These are phyloP conservation scores for Ispidina picta DNA, from an alignment of 2,797 vertebrate species.

Conservation along the genomic window DNA sequence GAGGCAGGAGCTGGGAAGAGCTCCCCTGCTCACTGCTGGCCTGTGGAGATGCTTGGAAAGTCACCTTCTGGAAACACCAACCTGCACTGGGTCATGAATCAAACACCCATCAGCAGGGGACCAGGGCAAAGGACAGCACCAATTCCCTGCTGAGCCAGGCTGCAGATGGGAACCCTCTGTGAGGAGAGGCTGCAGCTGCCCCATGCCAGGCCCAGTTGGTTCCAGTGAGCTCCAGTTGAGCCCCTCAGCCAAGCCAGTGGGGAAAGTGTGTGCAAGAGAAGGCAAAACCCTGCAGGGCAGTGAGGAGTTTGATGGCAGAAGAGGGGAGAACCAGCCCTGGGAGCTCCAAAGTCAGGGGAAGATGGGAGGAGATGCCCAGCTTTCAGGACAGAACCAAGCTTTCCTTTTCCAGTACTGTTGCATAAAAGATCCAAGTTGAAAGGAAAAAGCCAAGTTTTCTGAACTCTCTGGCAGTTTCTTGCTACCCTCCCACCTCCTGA, in stretches of 20 bases:
- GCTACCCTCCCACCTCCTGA: neutral
- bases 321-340: neutral
- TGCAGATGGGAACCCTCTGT: neutral
- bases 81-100: neutral
- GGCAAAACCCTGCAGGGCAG: neutral
- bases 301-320: neutral
- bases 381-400: neutral
- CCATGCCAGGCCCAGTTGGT: too few relatives aligned
- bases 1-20: conserved; percentile 29
- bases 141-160: neutral
- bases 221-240: neutral
- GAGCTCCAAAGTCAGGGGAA: neutral
- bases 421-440: neutral
- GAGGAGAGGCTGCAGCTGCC: neutral
- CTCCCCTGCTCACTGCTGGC: neutral
- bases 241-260: accelerated
- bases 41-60: neutral
- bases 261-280: neutral
- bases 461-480: neutral
- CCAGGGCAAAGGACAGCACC: neutral
- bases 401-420: neutral
- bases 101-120: neutral
- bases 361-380: neutral
- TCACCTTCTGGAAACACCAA: neutral
- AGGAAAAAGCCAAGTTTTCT: neutral